Base-by-base conservation (phyloP, 2,797 vertebrate species). In the Lates japonicus region DNA sequence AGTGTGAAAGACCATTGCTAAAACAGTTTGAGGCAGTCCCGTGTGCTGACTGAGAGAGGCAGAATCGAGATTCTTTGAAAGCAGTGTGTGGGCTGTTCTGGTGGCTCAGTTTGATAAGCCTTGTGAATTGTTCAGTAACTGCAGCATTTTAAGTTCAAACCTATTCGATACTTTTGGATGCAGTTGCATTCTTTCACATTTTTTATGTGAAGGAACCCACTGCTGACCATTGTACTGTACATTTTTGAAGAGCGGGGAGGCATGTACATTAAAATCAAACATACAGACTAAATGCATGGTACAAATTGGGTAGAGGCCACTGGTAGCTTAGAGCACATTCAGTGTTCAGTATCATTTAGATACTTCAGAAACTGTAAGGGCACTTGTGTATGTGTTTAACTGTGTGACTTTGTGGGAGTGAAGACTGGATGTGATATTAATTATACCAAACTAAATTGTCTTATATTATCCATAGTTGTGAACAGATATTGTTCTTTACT, bases 391-490 rank as follows among this genome's bases (percentile, higher is more conserved):
- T 54, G 12, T 63, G 12, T 64, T 8, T 37, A 58, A 49, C 33
- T 48, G 25, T 41, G 51, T 55, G 49, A 74, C 52, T 55, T 79
- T 13, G 14, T 69, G 8, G 3, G 37, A 49, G 58, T 66, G 20
- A 44, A 19, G 22, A 71, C 49, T 54, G 17, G 33, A 63, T 63
- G 48, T 52, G 37, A 68, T 71, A 49, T 22, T 86, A 76, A 91
- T 81, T 78, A 69, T 52, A 46, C 44, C 19, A 70, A 84, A 89
- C 83, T 73, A 63, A 83, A 78, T 84, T 82, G 41, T 70, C n/a
- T 62, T 77, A 55, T 80, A 76, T 84, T 84, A 76, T 87, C 81
- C 70, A 80, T 72, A 69, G 48, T 71, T 79, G 74, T 70, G 59
- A 88, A 78, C 58, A 82, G 48, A 84, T 68, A 76, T 82, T 78